These are phyloP conservation scores for Neogobius melanostomus DNA, from an alignment of 2,113 vertebrate species.

Conservation along the genomic window DNA sequence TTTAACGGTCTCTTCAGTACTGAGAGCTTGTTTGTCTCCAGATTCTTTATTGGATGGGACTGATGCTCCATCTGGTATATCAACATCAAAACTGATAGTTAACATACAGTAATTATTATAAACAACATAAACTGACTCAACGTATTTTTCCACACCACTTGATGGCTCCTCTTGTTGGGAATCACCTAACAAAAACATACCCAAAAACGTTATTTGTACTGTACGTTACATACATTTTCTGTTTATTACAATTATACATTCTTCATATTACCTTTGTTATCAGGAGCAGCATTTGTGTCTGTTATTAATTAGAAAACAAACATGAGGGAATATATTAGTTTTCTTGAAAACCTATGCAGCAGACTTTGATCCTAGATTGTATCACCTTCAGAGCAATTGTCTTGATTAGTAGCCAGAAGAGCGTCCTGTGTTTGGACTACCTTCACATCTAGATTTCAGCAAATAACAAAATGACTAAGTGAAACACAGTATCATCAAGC, in stretches of 20 bases:
- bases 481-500: neutral
- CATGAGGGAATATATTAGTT: too few relatives aligned
- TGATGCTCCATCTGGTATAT: neutral
- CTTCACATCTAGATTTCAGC: neutral
- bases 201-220: too few relatives aligned
- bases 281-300: neutral
- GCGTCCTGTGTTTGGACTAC: neutral
- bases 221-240: neutral
- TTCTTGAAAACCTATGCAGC: too few relatives aligned
- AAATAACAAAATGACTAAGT: neutral
- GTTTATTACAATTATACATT: neutral
- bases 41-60: neutral
- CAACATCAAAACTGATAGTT: neutral
- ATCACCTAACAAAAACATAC: neutral
- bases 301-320: neutral
- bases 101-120: too few relatives aligned
- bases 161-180: accelerated
- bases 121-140: too few relatives aligned
- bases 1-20: neutral
- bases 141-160: neutral
- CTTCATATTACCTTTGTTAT: neutral
- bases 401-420: neutral
- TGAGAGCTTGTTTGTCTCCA: neutral
- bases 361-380: neutral
- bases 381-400: constrained; percentile 12